Evolutionary conservation across 2,888 invertebrate species (phyloP), one percentile per base, ranked within the genome.

Genomic region (Sesia bembeciformis): DNA sequence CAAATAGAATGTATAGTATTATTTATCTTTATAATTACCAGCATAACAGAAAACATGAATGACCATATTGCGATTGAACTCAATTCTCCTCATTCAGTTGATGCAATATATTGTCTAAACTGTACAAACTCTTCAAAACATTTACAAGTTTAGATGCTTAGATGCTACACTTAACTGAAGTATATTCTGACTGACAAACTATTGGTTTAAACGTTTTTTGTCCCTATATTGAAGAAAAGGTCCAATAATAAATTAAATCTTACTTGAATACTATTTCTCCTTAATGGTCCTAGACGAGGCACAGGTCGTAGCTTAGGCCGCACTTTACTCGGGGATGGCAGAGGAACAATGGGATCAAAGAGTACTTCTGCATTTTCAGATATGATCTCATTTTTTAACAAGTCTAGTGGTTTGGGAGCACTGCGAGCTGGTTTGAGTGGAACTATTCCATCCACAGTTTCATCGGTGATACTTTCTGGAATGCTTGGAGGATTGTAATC

Each of bases 221-320:
- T 6, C 7, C 6, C 7, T 42, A 42, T 42, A 6, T 42, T 42
- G 6, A 7, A 42, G 6, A 42, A 42, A 42, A 6, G 1, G 7
- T 6, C 7, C 4, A 39, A 39, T 39, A 5, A 49, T 7, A 23
- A 23, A 39, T 4, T 8, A 43, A 7, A 60, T 46, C 73, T 72
- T 61, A 91, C 90, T 69, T 90, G 91, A 43, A 93, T 78, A 75
- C 93, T 93, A 66, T 93, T 94, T 62, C 94, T 90, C 56, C 94
- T 89, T 56, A 90, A 83, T 38, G 93, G 92, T 4, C 77, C 81
- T 53, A 95, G 84, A 63, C 93, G 88, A 0, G 95, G 95, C 4
- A 91, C 91, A 3, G 95, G 93, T 46, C 93, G 91, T 42, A 95
- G 91, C 59, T 94, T 91, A 1, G 92, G 90, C 3, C 95, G 86